These are phyloP conservation scores for Gobius niger DNA, from an alignment of 2,113 vertebrate genomes.

Conservation along the genomic window DNA sequence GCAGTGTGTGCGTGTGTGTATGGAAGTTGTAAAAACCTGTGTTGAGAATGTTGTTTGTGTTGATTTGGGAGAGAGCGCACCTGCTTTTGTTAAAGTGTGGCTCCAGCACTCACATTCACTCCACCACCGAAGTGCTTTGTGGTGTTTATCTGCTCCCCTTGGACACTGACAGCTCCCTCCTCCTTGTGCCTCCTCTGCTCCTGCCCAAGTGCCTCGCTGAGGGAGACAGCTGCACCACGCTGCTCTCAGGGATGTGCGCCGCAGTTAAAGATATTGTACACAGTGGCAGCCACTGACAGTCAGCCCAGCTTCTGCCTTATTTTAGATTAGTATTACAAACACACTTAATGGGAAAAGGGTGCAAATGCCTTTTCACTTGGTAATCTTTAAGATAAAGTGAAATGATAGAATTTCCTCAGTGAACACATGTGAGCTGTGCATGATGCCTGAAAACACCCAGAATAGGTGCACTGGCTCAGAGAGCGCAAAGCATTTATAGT, in stretches of 20 bases:
- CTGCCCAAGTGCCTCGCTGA: constrained; percentile 58
- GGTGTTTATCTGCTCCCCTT: constrained; percentile 77
- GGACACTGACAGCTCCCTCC: constrained; percentile 71
- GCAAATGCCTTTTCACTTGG: constrained; percentile 14
- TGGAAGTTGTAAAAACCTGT: constrained; percentile 21
- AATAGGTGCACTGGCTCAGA: constrained; percentile 45
- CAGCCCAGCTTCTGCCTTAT: constrained; percentile 23
- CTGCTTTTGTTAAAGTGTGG: constrained; percentile 77
- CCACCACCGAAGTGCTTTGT: constrained; percentile 77
- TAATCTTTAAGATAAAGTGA: constrained; percentile 14
- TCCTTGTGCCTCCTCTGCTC: constrained; percentile 62
- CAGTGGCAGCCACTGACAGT: constrained; percentile 30
- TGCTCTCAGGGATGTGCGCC: constrained; percentile 21
- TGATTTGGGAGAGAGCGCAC: constrained; percentile 59
- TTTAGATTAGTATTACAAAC: constrained; percentile 41
- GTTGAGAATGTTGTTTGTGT: constrained; percentile 26
- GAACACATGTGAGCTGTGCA: constrained; percentile 24
- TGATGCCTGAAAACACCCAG: constrained; percentile 51
- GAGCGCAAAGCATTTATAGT: constrained; percentile 45
- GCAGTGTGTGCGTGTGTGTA: neutral
- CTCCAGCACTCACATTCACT: constrained; percentile 82
- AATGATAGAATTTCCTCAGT: constrained; percentile 29
- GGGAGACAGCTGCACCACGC: constrained; percentile 7
- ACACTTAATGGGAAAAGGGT: constrained; percentile 17
- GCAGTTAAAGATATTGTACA: constrained; percentile 22